Conservation (phyloP, 2,113 vertebrate species). For the Tragelaphus scriptus region DNA sequence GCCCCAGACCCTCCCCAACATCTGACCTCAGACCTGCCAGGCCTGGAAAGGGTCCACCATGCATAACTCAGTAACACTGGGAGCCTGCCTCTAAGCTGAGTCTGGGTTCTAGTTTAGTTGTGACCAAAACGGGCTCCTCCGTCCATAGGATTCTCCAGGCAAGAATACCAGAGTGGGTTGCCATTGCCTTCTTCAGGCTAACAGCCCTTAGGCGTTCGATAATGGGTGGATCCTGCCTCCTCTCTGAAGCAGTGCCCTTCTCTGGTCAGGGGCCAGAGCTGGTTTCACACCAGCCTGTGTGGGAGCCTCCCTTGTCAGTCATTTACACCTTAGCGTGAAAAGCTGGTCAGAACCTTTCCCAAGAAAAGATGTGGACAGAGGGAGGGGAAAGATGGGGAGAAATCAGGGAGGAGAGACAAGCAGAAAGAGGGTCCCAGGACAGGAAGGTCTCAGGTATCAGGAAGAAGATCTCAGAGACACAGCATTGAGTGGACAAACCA, state of each 20-base stretch:
- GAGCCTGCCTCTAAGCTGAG: not conserved
- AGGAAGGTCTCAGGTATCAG: not conserved
- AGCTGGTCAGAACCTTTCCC: not conserved
- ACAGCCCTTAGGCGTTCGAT: rapidly evolving
- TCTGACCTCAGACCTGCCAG: not conserved
- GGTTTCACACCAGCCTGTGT: not conserved
- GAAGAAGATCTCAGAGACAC: not conserved
- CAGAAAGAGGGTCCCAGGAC: not conserved
- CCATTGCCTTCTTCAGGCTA: not conserved
- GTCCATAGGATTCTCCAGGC: not conserved
- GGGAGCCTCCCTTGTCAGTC: not conserved
- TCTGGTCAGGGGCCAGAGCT: not conserved
- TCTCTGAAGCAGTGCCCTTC: not conserved
- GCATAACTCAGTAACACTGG: not conserved
- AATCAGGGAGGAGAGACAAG: not conserved
- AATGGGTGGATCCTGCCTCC: not conserved
- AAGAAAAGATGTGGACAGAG: not conserved
- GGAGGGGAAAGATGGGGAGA: not conserved
- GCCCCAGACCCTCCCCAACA: not conserved
- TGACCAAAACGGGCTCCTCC: not conserved
- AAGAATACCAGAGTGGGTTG: not conserved
- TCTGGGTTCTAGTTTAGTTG: not conserved
- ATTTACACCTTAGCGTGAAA: not conserved
- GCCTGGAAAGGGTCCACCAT: not conserved
- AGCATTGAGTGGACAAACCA: not conserved